phyloP scores from a whole-genome alignment of 2,113 vertebrate genomes.

The Apistogramma diplotaenia region DNA sequence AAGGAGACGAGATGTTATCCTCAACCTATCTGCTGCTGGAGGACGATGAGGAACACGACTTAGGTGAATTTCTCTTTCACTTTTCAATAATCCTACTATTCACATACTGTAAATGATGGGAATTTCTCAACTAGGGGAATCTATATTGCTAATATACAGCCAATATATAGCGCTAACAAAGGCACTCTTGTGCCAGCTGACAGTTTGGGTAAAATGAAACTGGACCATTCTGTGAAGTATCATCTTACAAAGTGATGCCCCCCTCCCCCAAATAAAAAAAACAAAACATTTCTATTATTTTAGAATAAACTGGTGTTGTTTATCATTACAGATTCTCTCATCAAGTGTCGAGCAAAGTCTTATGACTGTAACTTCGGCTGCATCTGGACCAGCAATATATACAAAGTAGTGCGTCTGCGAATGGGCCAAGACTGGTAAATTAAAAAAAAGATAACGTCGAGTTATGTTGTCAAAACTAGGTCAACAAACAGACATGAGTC shows the following conservation, averaged over 20 bases:
- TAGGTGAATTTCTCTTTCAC: constrained; percentile 16
- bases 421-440: constrained; percentile 68
- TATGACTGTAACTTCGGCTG: constrained; percentile 75
- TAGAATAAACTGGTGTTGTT: not conserved
- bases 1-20: constrained; percentile 23
- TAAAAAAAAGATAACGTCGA: not conserved
- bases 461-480: not conserved
- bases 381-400: not conserved
- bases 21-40: constrained; percentile 63
- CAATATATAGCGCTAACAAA: not conserved
- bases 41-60: not conserved
- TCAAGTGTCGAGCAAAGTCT: constrained; percentile 66
- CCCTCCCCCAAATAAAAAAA: too few species aligned
- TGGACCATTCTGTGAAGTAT: not conserved
- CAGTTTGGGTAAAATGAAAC: not conserved
- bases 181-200: not conserved
- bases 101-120: not conserved
- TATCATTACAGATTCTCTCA: constrained; percentile 41
- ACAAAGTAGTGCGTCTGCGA: constrained; percentile 61
- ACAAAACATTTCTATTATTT: not conserved
- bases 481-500: not conserved
- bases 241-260: not conserved
- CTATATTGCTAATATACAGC: not conserved
- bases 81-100: not conserved
- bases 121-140: not conserved